Evolutionary conservation across 2,113 vertebrate genomes (phyloP).

Genomic region (Indicator maculatus): DNA sequence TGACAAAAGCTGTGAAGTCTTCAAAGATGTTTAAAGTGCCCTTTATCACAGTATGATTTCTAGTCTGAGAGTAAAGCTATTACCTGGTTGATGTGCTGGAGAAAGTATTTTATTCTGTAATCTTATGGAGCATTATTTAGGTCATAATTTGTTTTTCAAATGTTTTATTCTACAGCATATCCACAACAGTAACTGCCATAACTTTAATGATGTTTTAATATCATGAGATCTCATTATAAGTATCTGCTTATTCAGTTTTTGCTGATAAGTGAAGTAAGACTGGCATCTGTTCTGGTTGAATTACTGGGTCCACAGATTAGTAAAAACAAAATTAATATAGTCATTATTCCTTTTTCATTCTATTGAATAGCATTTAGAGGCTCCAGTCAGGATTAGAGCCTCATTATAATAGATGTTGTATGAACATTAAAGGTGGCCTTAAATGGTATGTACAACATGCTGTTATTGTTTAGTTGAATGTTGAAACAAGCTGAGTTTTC

Average conservation of each 20-base stretch:
- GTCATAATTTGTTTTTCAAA: not conserved
- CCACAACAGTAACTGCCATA: not conserved
- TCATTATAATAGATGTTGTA: not conserved
- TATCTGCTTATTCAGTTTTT: not conserved
- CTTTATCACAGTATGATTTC: not conserved
- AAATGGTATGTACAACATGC: not conserved
- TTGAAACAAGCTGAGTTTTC: not conserved
- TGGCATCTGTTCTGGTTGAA: not conserved
- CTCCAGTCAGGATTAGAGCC: not conserved
- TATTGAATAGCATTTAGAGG: not conserved
- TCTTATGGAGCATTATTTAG: not conserved
- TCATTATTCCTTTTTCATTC: not conserved
- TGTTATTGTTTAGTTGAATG: not conserved
- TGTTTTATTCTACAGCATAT: not conserved
- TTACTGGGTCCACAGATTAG: not conserved
- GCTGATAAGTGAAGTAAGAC: not conserved
- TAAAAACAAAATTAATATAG: conserved; percentile 12
- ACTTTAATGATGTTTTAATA: conserved; percentile 17
- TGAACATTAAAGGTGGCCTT: not conserved
- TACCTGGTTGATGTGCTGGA: not conserved
- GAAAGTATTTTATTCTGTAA: not conserved
- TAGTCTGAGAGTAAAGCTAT: not conserved
- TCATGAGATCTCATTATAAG: conserved; percentile 4
- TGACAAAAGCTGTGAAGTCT: not conserved
- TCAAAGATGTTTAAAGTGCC: not conserved